Evolutionary conservation across 2,797 vertebrate genomes (phyloP), one percentile per base, ranked within the genome.

Genomic region (Rhinophrynus dorsalis): DNA sequence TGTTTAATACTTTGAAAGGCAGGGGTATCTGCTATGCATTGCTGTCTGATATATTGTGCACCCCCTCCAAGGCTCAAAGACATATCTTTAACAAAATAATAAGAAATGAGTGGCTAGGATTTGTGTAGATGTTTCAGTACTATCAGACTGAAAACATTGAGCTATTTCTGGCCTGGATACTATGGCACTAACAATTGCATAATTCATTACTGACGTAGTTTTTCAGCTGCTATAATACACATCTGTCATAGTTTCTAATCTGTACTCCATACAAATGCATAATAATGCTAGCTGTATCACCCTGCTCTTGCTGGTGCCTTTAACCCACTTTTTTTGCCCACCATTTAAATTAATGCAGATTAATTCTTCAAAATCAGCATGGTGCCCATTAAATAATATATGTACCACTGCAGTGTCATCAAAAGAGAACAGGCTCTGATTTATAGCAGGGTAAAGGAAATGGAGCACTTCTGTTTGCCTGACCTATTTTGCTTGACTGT

Each of bases 201-300:
- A 64, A 30, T 23, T 74, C 51, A 44, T 15, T 33, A 44, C 5
- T 60, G 48, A 23, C 0, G 6, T 50, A 26, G 29, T 5, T 30
- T 64, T 55, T 74, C 58, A 76, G 51, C 21, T 54, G 0, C 67
- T 59, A 27, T 71, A 66, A 58, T 20, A 48, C 5, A 7, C 63
- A 56, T 45, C 40, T 66, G 54, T 42, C 68, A 72, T 60, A 13
- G 2, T 40, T 38, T 2, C 47, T 64, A 61, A 69, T 37, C 35
- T 40, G 55, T 10, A 21, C 48, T 56, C 17, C 23, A 26, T 6
- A 50, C 0, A 55, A 48, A 63, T 11, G 58, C 26, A 5, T 38
- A 47, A 66, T 56, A 33, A 70, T 59, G 48, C 76, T 72, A 11
- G 29, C 66, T 75, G 58, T 27, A 47, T 58, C 21, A 37, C 21